A percentile compares a stretch with the other conserved stretches of the same genome.
Evolutionary conservation across 2,797 vertebrate genomes (phyloP).

Genomic region (Argentina silus): DNA sequence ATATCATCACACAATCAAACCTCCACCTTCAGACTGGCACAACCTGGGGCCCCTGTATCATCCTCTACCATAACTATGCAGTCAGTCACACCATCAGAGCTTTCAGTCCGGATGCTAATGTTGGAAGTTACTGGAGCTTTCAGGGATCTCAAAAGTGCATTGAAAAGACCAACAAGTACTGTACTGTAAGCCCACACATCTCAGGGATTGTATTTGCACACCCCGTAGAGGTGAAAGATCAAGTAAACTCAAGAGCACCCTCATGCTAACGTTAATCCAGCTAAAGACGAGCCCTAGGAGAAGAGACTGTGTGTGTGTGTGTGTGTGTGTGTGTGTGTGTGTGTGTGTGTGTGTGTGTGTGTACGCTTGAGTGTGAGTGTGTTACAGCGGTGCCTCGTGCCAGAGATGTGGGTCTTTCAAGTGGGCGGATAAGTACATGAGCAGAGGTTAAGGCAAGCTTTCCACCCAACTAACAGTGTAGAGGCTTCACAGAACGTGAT

Average conservation of each 20-base stretch:
- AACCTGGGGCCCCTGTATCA: conserved; percentile 48
- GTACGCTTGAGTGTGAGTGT: no score
- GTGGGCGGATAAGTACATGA: conserved; percentile 50
- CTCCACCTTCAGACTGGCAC: conserved; percentile 61
- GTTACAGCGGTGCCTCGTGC: neutral
- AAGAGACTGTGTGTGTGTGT: neutral
- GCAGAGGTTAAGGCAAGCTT: conserved; percentile 49
- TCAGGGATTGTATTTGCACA: conserved; percentile 1
- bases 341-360: no score
- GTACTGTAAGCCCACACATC: conserved; percentile 53
- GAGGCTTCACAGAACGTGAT: conserved; percentile 7
- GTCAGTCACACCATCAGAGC: neutral
- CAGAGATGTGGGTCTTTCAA: conserved; percentile 28
- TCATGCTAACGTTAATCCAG: conserved; percentile 15
- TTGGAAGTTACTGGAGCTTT: conserved; percentile 1
- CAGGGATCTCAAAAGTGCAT: conserved; percentile 5
- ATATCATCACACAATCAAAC: conserved; percentile 62
- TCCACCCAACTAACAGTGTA: conserved; percentile 28
- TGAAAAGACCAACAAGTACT: neutral
- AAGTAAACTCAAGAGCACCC: neutral
- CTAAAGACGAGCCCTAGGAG: conserved; percentile 2
- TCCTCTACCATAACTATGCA: neutral
- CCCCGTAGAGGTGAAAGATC: conserved; percentile 48
- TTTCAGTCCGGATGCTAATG: conserved; percentile 22
- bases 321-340: no score